These are phyloP conservation scores for Anabacerthia variegaticeps DNA, from an alignment of 2,797 vertebrate genomes.

Conservation along the genomic window DNA sequence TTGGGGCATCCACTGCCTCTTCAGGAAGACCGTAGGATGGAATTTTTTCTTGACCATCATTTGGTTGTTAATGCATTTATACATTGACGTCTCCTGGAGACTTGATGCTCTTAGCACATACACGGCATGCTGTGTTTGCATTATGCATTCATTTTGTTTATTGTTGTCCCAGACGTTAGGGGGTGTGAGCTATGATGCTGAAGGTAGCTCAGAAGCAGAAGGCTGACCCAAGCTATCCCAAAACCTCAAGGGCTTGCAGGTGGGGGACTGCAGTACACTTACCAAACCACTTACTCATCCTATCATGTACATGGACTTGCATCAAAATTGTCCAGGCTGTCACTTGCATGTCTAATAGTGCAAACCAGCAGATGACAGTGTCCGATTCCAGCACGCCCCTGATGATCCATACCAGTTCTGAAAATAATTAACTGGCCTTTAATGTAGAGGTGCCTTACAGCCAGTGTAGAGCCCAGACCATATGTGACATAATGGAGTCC, in stretches of 20 bases:
- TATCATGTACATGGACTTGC: not conserved
- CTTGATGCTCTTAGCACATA: not conserved
- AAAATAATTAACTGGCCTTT: not conserved
- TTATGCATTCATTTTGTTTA: fast-evolving
- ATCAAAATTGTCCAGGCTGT: not conserved
- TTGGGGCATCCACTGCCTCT: not conserved
- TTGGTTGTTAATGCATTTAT: not conserved
- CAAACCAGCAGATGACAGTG: not conserved
- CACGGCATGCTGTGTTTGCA: not conserved
- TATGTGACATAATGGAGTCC: not conserved
- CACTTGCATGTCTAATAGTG: not conserved
- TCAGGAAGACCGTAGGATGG: not conserved
- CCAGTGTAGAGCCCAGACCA: fast-evolving
- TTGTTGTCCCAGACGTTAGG: not conserved
- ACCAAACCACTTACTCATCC: not conserved
- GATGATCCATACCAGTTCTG: not conserved
- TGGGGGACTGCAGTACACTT: not conserved
- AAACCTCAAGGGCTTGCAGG: not conserved
- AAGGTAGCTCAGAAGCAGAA: not conserved
- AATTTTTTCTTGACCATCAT: not conserved
- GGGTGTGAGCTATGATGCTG: not conserved
- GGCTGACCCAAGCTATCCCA: not conserved
- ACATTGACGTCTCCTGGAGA: not conserved
- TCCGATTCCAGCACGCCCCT: not conserved
- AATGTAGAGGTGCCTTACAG: not conserved